phyloP scores from a whole-genome alignment of 92 coral and sea anemone genomes.

The Paramuricea clavata region DNA sequence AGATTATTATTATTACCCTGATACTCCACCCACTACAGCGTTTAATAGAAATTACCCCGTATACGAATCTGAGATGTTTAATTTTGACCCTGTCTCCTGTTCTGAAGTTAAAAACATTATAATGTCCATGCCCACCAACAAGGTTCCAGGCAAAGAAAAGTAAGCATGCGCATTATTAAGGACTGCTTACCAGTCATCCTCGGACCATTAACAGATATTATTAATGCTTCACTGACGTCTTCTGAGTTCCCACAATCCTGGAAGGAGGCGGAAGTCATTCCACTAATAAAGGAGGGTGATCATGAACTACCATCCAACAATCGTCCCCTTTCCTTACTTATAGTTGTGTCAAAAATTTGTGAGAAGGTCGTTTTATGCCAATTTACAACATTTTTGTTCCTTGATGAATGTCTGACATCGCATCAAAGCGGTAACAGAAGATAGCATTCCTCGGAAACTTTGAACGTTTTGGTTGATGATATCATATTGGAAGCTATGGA shows the following conservation, averaged over 20 bases:
- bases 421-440: conserved; percentile 3
- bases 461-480: conserved; percentile 8
- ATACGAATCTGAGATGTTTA: neutral
- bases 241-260: conserved; percentile 33
- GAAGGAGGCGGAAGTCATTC: conserved; percentile 46
- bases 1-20: no score
- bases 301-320: conserved; percentile 48
- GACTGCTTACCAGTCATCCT: conserved; percentile 47
- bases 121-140: no score
- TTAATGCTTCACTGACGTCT: conserved; percentile 27
- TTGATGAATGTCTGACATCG: neutral
- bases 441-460: conserved; percentile 8
- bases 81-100: conserved; percentile 24
- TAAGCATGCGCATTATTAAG: conserved; percentile 27
- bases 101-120: no score
- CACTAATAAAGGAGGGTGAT: conserved; percentile 43
- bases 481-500: conserved; percentile 8
- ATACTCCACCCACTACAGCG: neutral
- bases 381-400: neutral
- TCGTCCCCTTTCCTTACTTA: conserved; percentile 47
- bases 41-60: neutral
- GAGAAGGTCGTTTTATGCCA: conserved; percentile 27
- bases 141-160: no score
- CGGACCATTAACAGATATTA: conserved; percentile 49
- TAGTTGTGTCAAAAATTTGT: conserved; percentile 23